Base-by-base conservation (phyloP, 2,888 invertebrate genomes). In the Linyphia triangularis region DNA sequence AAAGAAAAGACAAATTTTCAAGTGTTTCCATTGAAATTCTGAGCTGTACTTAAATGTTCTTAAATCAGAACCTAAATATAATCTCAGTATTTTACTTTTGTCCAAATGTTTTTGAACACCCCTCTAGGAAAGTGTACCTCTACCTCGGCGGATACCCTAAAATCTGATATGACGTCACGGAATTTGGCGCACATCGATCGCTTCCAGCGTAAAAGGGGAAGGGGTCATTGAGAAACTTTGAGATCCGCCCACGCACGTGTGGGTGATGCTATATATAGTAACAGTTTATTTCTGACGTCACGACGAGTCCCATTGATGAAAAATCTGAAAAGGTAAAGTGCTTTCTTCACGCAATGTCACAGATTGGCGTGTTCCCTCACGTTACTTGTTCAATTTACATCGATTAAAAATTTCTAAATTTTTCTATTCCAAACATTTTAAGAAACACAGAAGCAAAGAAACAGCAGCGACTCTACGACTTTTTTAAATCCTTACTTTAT, bases 141-240 rank as follows among this genome's bases (percentile, higher is more conserved):
- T 51, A 51, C 51, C 9, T n/a, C 51, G n/a, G 5, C 13, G 13
- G 51, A n/a, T n/a, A 51, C 16, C 51, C 43, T 24, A 51, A 70
- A 26, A 24, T 13, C 57, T 9, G 13, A 40, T 13, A 26, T 67
- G 84, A 77, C 83, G 67, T 83, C 83, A 75, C 51, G 43, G 5
- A 19, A 40, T 61, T 40, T n/a, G 75, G 84, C 84, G 37, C 26
- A 67, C 16, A 85, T 85, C 84, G 84, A 85, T 77, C 84, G 26
- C n/a, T 24, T 67, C 26, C 51, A 19, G 59, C 77, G 77, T 77
- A 67, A 85, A 85, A 85, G 75, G 84, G 84, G 84, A 85, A 77
- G 84, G 75, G 84, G 84, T 85, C 84, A 85, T 85, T 85, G 67
- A 85, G 75, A 77, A 85, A 83, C 67, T 26, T 75, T 85, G 65